Evolutionary conservation across 2,888 invertebrate genomes (phyloP).

Genomic region (Cataglyphis cursor): DNA sequence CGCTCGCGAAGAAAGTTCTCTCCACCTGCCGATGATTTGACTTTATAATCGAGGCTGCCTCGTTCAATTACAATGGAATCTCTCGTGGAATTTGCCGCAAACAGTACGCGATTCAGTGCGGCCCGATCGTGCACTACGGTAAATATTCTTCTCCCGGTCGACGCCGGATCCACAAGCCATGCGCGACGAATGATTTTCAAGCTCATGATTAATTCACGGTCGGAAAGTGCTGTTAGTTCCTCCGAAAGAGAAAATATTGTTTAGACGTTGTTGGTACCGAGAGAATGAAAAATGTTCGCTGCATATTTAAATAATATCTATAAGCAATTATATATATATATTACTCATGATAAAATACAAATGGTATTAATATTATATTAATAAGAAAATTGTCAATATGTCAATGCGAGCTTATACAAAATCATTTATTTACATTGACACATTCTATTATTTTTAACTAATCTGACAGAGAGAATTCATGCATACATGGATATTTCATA

Average conservation of each 20-base stretch:
- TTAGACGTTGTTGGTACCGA: background rate
- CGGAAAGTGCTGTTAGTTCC: slow-evolving; percentile 38
- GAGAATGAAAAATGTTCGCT: slow-evolving; percentile 7
- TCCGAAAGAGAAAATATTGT: slow-evolving; percentile 20
- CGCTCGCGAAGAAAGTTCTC: slow-evolving; percentile 12
- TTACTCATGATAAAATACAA: background rate
- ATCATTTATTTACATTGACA: slow-evolving; percentile 8
- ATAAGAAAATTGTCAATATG: background rate
- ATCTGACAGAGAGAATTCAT: background rate
- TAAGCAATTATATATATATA: background rate
- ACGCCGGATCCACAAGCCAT: slow-evolving; percentile 43
- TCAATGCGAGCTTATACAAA: background rate
- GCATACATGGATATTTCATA: background rate
- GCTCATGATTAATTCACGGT: slow-evolving; percentile 58
- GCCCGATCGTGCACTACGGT: slow-evolving; percentile 56
- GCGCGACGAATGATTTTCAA: slow-evolving; percentile 59
- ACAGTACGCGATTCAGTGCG: slow-evolving; percentile 57
- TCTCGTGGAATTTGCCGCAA: slow-evolving; percentile 70
- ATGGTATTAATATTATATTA: slow-evolving; percentile 14
- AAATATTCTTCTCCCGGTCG: slow-evolving; percentile 60
- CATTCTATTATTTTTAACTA: slow-evolving; percentile 25
- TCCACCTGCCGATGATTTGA: slow-evolving; percentile 67
- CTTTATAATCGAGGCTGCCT: slow-evolving; percentile 77
- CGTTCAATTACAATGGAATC: slow-evolving; percentile 75
- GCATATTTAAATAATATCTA: background rate